Evolutionary conservation across 2,888 invertebrate species (phyloP), one percentile per base, ranked within the genome.

Genomic region (Pollenia griseotomentosa): DNA sequence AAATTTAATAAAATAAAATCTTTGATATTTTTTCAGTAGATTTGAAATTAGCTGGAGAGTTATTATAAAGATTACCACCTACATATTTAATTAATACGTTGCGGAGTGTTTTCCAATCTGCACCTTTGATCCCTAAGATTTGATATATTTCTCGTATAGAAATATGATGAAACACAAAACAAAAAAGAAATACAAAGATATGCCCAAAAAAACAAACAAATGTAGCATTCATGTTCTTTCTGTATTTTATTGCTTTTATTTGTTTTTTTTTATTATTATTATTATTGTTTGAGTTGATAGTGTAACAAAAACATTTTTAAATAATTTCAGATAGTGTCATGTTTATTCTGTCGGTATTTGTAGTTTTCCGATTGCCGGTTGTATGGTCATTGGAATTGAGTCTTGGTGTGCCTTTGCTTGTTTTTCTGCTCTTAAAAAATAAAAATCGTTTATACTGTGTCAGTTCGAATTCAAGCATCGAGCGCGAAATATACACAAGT

Each of bases 401-500:
- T 66, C 55, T 75, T 63, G 55, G 46, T 46, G 63, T 14, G 33
- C 33, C 14, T 42, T 51, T n/a, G 40, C 33, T 51, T 61, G 3
- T 61, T 42, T 51, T 14, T 70, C 68, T 83, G 14, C 66, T 74
- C 77, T 77, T 83, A 33, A 51, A 73, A 75, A 57, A 66, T 59
- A 87, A 71, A 78, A 75, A 80, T 82, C 51, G 53, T 46, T 53
- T 61, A 40, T 51, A 33, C 40, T 65, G 57, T 48, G 42, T 78
- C 87, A 84, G 87, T 87, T 73, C 55, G 87, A 78, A 82, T 87
- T 84, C 40, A 78, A 71, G 70, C 87, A 84, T 84, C 87, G 87
- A 87, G 55, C 78, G 87, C 84, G 75, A 42, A 73, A 80, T 77
- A 86, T 80, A 79, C 61, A 79, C 46, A 46, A 63, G 48, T 23